Base-by-base conservation (phyloP, 2,888 invertebrate genomes). In the Nowickia ferox region DNA sequence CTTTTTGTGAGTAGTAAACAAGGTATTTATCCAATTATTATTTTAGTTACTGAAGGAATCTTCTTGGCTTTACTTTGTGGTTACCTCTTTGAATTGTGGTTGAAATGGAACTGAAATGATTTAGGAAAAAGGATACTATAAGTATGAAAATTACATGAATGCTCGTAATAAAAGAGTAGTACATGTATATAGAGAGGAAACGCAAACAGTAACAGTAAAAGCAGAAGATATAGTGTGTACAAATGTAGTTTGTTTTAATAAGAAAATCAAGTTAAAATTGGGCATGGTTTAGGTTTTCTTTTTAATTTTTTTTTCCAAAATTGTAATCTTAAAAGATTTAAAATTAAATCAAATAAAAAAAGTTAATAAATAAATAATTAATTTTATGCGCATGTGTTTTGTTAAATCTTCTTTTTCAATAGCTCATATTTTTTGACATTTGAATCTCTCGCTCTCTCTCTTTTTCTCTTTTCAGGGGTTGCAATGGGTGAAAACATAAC, bases 71-170 rank as follows among this genome's bases (percentile, higher is more conserved):
- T 44, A 44, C 22, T 38, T 55, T 79, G 79, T 76, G 79, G 79
- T 79, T 72, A 83, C 82, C 83, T 83, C 76, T 79, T 55, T 72
- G 82, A 79, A 51, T 83, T 79, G 83, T 86, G 83, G 83, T 83
- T 83, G 75, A 76, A 83, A 75, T 79, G 79, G 72, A 83, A 86
- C 86, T 86, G 66, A 86, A 86, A 80, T 42, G 40, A 66, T 77
- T 38, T 44, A 69, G 72, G 42, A 65, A 79, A 79, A 83, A 71
- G 79, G 75, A 79, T 79, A 79, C 65, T 83, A 22, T 78, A 15
- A 78, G 63, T 65, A 59, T 61, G 48, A 44, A 4, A 63, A 30
- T 22, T 30, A 38, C 22, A 66, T 38, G 55, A 30, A 69, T 30
- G 30, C 30, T 30, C 30, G 5, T 9, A 61, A 40, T 19, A 57